Evolutionary conservation across 2,888 invertebrate species (phyloP).

Genomic region (Amblyteles armatorius): DNA sequence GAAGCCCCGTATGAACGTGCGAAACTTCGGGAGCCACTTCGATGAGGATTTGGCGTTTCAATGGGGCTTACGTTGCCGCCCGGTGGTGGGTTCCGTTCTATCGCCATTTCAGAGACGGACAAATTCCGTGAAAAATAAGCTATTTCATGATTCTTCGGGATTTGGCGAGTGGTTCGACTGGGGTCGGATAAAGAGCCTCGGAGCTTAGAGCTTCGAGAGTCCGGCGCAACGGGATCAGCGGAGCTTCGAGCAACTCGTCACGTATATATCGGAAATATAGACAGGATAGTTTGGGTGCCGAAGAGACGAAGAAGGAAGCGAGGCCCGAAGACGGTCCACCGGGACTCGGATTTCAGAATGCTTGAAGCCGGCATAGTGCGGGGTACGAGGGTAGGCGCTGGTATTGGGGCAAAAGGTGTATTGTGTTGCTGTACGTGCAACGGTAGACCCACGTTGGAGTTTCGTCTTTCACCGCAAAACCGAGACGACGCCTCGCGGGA

Average conservation of each 20-base stretch:
- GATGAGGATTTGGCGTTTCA: neutral
- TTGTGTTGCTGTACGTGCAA: conserved; percentile 14
- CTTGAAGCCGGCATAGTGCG: conserved; percentile 48
- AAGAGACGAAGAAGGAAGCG: conserved; percentile 17
- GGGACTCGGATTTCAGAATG: conserved; percentile 50
- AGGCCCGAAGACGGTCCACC: conserved; percentile 37
- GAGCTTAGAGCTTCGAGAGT: neutral
- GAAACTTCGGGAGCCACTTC: neutral
- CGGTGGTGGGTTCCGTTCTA: neutral
- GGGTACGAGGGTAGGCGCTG: neutral
- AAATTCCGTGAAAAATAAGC: neutral
- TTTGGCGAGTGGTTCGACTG: neutral
- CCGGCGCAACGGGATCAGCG: conserved; percentile 5
- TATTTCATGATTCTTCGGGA: neutral
- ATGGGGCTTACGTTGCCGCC: neutral
- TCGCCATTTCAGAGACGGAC: neutral
- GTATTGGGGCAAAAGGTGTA: neutral
- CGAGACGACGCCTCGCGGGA: conserved; percentile 43
- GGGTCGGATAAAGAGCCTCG: neutral
- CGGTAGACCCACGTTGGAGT: conserved; percentile 37
- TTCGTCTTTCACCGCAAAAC: conserved; percentile 63
- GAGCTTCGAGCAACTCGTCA: neutral
- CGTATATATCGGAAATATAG: conserved; percentile 3
- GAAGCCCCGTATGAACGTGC: neutral
- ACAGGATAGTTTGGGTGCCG: neutral